A percentile compares a stretch with the other conserved stretches of the same genome.
Evolutionary conservation across 2,797 vertebrate genomes (phyloP).

Genomic region (Epinephelus awoara): DNA sequence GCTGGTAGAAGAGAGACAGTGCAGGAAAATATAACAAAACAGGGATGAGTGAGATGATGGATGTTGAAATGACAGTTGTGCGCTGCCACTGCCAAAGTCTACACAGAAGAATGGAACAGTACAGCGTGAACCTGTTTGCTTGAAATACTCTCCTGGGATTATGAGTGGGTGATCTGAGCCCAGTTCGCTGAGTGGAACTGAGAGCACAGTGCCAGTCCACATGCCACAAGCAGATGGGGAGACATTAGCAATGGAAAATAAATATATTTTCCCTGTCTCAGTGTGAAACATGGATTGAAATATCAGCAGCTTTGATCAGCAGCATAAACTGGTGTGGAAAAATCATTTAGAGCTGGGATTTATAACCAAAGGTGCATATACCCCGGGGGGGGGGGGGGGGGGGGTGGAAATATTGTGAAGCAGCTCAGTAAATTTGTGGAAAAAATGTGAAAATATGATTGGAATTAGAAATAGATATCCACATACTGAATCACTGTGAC

Average conservation of each 20-base stretch:
- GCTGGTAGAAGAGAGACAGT: neutral
- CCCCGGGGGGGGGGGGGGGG: too few species aligned
- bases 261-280: slow-evolving; percentile 34
- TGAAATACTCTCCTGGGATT: slow-evolving; percentile 38
- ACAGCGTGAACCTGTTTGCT: slow-evolving; percentile 56
- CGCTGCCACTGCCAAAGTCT: slow-evolving; percentile 27
- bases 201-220: slow-evolving; percentile 54
- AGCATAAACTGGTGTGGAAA: slow-evolving; percentile 1
- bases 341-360: slow-evolving; percentile 15
- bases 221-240: slow-evolving; percentile 56
- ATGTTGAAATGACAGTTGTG: slow-evolving; percentile 25
- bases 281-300: slow-evolving; percentile 14
- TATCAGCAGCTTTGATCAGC: slow-evolving; percentile 17
- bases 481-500: neutral
- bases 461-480: neutral
- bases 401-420: neutral
- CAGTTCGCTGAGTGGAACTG: slow-evolving; percentile 27
- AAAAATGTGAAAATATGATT: neutral
- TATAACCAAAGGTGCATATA: neutral
- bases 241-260: slow-evolving; percentile 37
- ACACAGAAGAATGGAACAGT: slow-evolving; percentile 26
- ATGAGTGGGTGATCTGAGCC: slow-evolving; percentile 31
- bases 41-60: slow-evolving; percentile 15
- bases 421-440: neutral
- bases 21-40: neutral